Evolutionary conservation across 2,797 vertebrate species (phyloP).

Genomic region (Malacoraja senta): DNA sequence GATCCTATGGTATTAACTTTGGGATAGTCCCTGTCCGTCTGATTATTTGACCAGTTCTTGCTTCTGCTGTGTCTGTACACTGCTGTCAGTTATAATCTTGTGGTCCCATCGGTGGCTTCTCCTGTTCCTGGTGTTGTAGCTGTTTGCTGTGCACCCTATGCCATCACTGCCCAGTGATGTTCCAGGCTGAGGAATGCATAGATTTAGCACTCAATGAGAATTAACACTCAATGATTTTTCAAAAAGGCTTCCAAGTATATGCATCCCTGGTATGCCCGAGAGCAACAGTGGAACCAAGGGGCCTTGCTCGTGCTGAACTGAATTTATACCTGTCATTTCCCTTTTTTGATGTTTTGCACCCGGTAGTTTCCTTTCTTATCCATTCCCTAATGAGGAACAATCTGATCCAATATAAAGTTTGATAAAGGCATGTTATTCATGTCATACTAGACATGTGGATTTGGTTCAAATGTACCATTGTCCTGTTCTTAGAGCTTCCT

Average conservation of each 20-base stretch:
- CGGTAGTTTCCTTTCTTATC: neutral
- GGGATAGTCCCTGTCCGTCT: neutral
- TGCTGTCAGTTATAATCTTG: neutral
- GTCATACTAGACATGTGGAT: too few species aligned
- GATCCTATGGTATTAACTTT: neutral
- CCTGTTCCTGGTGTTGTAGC: neutral
- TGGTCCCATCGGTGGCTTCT: neutral
- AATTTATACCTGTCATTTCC: neutral
- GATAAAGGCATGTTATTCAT: too few species aligned
- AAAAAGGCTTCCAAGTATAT: neutral
- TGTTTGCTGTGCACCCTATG: neutral
- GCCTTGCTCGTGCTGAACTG: neutral
- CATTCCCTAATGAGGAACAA: too few species aligned
- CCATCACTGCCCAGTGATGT: neutral
- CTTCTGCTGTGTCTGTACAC: neutral
- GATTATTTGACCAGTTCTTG: neutral
- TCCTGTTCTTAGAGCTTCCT: neutral
- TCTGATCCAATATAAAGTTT: neutral
- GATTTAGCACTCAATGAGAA: neutral
- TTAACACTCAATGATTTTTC: neutral
- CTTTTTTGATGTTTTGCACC: neutral
- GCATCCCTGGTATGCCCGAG: neutral
- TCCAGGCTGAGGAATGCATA: neutral
- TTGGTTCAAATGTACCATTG: neutral
- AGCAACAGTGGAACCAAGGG: too few species aligned